A percentile compares a stretch with the other conserved stretches of the same genome.
Evolutionary conservation across 2,113 vertebrate species (phyloP).

Genomic region (Hepsetus odoe): DNA sequence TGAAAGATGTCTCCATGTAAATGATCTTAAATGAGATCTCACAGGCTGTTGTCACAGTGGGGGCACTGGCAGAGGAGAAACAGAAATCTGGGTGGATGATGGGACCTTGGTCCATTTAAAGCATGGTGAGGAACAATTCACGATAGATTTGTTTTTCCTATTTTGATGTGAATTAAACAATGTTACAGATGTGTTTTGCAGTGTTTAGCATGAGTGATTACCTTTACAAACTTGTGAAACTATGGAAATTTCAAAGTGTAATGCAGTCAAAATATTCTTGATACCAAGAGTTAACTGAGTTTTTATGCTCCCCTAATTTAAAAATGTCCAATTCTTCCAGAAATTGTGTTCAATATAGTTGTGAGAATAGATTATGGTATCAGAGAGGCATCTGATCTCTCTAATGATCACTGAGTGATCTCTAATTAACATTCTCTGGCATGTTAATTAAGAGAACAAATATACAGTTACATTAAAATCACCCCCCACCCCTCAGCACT

Average conservation of each 20-base stretch:
- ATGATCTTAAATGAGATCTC: conserved; percentile 57
- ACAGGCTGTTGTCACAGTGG: conserved; percentile 53
- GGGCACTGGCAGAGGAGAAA: conserved; percentile 36
- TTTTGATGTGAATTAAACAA: not conserved
- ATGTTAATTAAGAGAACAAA: no score
- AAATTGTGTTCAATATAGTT: conserved; percentile 22
- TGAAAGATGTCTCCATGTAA: conserved; percentile 59
- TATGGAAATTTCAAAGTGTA: no score
- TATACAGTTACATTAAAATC: no score
- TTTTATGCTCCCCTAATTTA: no score
- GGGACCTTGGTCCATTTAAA: conserved; percentile 41
- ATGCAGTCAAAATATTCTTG: not conserved
- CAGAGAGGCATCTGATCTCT: conserved; percentile 47
- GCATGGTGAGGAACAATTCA: conserved; percentile 12
- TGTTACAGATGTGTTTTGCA: not conserved
- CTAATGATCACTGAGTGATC: no score
- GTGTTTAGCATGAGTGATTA: not conserved
- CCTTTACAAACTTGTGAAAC: not conserved
- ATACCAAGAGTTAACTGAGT: no score
- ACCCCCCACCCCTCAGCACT: no score
- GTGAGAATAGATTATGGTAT: conserved; percentile 38
- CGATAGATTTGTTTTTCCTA: conserved; percentile 8
- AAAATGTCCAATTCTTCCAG: no score
- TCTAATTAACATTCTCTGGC: no score
- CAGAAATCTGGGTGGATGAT: conserved; percentile 36